These are phyloP conservation scores for Armadillidium nasatum DNA, from an alignment of 1,140 invertebrate species.

Conservation along the genomic window DNA sequence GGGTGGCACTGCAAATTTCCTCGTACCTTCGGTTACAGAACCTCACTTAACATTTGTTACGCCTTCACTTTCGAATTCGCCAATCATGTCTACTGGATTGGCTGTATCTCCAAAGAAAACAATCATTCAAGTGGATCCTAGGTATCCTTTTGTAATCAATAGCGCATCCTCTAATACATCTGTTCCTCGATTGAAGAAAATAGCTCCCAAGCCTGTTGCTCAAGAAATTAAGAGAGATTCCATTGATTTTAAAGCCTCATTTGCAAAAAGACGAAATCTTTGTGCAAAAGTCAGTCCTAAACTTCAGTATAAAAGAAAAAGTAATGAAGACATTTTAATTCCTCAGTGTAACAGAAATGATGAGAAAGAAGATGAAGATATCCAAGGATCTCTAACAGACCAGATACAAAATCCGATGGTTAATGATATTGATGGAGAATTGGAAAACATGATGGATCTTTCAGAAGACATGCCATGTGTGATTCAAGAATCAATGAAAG, in stretches of 20 bases:
- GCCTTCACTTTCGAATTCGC: background rate
- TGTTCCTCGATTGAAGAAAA: background rate
- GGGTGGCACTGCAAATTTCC: background rate
- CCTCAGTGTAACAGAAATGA: background rate
- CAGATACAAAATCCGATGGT: background rate
- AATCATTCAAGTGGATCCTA: background rate
- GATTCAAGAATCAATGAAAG: background rate
- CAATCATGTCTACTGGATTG: background rate
- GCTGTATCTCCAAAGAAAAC: background rate
- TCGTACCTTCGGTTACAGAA: background rate
- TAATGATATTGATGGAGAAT: background rate
- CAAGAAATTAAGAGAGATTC: too few relatives aligned
- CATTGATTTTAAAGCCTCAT: background rate
- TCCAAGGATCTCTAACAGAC: background rate
- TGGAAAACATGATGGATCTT: background rate
- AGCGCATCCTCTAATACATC: background rate
- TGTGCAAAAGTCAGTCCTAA: background rate
- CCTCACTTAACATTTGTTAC: slow-evolving; percentile 1
- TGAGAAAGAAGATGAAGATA: background rate
- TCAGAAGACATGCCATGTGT: background rate
- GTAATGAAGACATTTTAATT: background rate
- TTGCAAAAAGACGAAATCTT: background rate
- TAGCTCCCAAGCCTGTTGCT: background rate
- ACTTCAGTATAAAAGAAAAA: slow-evolving; percentile 2
- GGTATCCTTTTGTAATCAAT: background rate